Conservation (phyloP, 2,113 vertebrate genomes). For the Syngnathus scovelli region DNA sequence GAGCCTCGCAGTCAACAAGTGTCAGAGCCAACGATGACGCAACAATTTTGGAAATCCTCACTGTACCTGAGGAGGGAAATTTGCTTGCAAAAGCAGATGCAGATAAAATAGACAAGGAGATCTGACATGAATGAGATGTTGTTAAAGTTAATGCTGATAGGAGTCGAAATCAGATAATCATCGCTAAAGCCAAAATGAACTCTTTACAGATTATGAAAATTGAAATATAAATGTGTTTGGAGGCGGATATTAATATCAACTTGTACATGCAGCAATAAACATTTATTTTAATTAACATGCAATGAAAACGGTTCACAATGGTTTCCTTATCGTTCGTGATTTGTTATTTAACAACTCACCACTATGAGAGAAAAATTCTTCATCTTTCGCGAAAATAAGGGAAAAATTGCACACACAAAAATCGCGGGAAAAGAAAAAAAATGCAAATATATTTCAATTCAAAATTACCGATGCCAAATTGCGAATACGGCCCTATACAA, state of each 20-base stretch:
- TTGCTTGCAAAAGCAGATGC: neutral
- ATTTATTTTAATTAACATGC: neutral
- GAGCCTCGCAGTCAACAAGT: constrained; percentile 41
- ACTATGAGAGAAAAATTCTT: neutral
- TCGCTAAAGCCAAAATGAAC: neutral
- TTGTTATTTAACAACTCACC: neutral
- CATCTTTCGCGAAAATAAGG: too few relatives aligned
- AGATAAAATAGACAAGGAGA: neutral
- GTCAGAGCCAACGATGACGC: constrained; percentile 41
- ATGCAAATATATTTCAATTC: too few relatives aligned
- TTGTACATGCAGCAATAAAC: neutral
- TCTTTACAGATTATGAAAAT: neutral
- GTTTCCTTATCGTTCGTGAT: neutral
- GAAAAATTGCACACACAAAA: too few relatives aligned
- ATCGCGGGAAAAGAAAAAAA: too few relatives aligned
- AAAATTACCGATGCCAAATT: too few relatives aligned
- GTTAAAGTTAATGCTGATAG: neutral
- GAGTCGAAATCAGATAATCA: too few relatives aligned
- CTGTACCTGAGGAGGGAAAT: neutral
- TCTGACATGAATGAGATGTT: neutral
- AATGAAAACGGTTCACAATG: neutral
- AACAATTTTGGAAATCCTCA: neutral
- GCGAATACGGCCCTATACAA: too few relatives aligned
- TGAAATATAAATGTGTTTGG: neutral
- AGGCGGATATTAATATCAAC: neutral